Percentiles rank a stretch among this genome's conserved stretches.
phyloP scores from a whole-genome alignment of 1,140 invertebrate genomes.

The Heliconius himera region DNA sequence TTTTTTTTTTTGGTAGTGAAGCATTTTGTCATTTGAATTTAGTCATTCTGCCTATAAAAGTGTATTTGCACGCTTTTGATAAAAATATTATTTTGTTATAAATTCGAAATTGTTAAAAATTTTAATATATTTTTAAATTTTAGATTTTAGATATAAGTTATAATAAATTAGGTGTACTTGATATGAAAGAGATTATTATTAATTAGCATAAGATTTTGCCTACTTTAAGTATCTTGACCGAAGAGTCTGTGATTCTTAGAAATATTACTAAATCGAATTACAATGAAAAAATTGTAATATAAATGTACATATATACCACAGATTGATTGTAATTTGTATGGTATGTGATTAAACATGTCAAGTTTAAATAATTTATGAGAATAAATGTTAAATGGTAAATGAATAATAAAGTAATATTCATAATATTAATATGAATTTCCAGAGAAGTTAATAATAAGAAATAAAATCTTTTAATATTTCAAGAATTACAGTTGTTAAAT shows the following conservation, averaged over 20 bases:
- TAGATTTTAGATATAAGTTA: neutral
- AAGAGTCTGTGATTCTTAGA: constrained; percentile 5
- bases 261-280: neutral
- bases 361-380: neutral
- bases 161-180: neutral
- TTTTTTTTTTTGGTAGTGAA: neutral
- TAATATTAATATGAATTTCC: constrained; percentile 1
- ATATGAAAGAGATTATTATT: constrained; percentile 15
- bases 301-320: neutral
- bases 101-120: neutral
- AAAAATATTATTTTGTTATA: neutral
- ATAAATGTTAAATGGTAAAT: neutral
- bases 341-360: neutral
- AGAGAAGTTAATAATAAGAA: neutral
- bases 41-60: constrained; percentile 18
- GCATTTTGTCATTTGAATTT: constrained; percentile 11
- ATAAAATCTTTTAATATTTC: neutral
- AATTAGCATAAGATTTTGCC: neutral
- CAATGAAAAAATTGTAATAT: neutral
- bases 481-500: neutral
- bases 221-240: neutral
- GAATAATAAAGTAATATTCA: neutral
- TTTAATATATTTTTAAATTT: neutral
- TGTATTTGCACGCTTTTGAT: neutral
- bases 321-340: neutral